Base-by-base conservation (phyloP, 2,888 invertebrate species). In the Eupithecia exiguata region DNA sequence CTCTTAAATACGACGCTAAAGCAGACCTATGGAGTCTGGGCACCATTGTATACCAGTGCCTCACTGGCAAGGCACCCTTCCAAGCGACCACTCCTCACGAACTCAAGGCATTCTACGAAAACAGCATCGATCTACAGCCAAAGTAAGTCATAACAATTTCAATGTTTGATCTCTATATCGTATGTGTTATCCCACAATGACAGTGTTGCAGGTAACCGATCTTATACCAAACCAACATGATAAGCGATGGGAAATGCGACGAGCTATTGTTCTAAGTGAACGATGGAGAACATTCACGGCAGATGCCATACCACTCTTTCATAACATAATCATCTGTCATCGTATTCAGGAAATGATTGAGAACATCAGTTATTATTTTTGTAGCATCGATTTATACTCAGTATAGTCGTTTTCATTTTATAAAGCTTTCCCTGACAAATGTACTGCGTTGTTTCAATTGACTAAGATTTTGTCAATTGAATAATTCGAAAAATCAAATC, bases 1-100 rank as follows among this genome's bases (percentile, higher is more conserved):
- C 99, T 3, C 94, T 98, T 78, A 98, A 99, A 88, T 99, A 99
- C 89, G 99, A 99, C 92, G 99, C 99, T 71, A 99, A 99, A 95
- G 99, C 99, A 14, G 99, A 99, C 94, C 96, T 99, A 75, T 99
- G 99, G 99, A 99, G 99, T 81, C 95, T 99, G 83, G 99, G 99
- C 71, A 99, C 99, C 25, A 99, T 99, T 84, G 98, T 99, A 75
- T 99, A 98, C 94, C 99, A 99, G 92, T 99, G 99, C 94, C 95
- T 99, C 80, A 99, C 99, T 38, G 99, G 99, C 78, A 99, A 99
- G 92, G 99, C 99, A 58, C 99, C 99, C 43, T 99, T 99, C 94
- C 97, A 98, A 93, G 99, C 99, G 66, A 97, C 98, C 86, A 99
- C 99, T 25, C 99, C 99, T 18, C 99, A 99, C 89, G 99, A 99